Evolutionary conservation across 2,113 vertebrate genomes (phyloP).

Genomic region (Gobius niger): DNA sequence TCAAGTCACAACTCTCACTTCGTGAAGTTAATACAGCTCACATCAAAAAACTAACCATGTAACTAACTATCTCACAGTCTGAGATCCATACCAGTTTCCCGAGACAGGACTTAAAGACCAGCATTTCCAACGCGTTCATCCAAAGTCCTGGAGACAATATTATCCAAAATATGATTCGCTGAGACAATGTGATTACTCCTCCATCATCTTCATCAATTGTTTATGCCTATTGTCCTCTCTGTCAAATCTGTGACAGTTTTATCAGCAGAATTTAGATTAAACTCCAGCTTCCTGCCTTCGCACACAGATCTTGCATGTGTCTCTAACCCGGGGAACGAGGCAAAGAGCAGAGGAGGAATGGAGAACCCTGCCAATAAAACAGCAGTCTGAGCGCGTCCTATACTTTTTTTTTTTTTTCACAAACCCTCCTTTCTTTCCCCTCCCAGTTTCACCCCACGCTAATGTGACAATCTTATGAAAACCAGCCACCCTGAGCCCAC

Average conservation of each 20-base stretch:
- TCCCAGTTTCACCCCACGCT: constrained; percentile 23
- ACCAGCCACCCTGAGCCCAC: constrained; percentile 41
- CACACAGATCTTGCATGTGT: constrained; percentile 59
- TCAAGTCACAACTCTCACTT: not conserved
- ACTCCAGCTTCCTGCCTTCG: constrained; percentile 51
- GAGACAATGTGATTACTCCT: not conserved
- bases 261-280: constrained; percentile 44
- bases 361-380: constrained; percentile 49
- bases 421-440: constrained; percentile 46
- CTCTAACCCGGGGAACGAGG: constrained; percentile 53
- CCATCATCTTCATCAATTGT: not conserved
- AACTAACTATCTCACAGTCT: constrained; percentile 6
- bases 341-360: constrained; percentile 35
- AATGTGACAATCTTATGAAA: constrained; percentile 59
- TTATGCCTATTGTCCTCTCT: constrained; percentile 27
- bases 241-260: constrained; percentile 32
- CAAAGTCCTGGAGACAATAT: constrained; percentile 29
- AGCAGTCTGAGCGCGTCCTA: constrained; percentile 37
- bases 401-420: constrained; percentile 51
- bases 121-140: constrained; percentile 68
- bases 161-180: constrained; percentile 14
- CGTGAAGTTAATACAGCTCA: not conserved
- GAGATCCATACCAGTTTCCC: constrained; percentile 73
- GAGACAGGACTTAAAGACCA: constrained; percentile 81
- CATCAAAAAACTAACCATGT: not conserved